Evolutionary conservation across 2,113 vertebrate species (phyloP).

Genomic region (Cardinalis cardinalis): DNA sequence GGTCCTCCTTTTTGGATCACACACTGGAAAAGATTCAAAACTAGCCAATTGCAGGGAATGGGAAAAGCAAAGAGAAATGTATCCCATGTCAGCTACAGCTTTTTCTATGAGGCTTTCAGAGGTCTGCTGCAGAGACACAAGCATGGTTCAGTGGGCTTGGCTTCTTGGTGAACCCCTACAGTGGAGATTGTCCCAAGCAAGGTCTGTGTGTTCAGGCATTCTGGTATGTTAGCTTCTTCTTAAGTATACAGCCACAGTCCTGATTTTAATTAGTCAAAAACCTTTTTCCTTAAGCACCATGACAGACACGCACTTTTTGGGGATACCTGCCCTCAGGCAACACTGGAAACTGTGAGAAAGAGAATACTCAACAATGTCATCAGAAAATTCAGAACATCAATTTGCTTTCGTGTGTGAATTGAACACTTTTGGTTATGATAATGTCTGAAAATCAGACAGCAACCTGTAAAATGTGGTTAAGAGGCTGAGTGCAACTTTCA

Average conservation of each 20-base stretch:
- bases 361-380: not conserved
- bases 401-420: not conserved
- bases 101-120: not conserved
- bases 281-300: not conserved
- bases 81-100: not conserved
- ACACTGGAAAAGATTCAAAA: not conserved
- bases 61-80: not conserved
- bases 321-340: not conserved
- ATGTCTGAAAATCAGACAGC: not conserved
- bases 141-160: not conserved
- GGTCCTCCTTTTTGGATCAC: not conserved
- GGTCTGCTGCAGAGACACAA: not conserved
- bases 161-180: not conserved
- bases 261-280: not conserved
- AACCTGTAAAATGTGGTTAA: not conserved
- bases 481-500: not conserved
- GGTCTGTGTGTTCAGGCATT: not conserved
- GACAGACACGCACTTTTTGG: accelerated
- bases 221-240: slow-evolving; percentile 19
- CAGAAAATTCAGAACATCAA: not conserved
- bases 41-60: not conserved
- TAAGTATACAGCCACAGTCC: not conserved
- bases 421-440: not conserved
- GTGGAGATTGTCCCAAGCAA: not conserved
- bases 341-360: not conserved